Evolutionary conservation across 2,797 vertebrate genomes (phyloP).

Genomic region (Peromyscus aztecus): DNA sequence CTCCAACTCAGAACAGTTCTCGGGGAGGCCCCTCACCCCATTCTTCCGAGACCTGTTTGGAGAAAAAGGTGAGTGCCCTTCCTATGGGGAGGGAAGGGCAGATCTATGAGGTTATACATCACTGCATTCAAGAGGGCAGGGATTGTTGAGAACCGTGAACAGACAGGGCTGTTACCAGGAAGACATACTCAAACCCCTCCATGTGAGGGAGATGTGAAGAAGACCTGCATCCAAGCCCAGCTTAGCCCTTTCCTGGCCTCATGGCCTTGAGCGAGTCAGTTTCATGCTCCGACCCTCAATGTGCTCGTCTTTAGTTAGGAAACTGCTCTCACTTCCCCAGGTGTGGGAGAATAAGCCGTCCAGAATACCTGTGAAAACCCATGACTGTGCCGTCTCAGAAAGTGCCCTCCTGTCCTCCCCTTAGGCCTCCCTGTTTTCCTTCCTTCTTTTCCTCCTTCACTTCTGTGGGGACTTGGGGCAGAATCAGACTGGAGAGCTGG

Average conservation of each 20-base stretch:
- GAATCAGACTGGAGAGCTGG: not conserved
- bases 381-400: not conserved
- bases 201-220: not conserved
- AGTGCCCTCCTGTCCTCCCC: not conserved
- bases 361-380: not conserved
- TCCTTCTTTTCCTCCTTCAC: not conserved
- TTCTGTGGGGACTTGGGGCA: not conserved
- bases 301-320: not conserved
- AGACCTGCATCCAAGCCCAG: not conserved
- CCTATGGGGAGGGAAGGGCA: not conserved
- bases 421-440: not conserved
- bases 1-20: slow-evolving; percentile 84
- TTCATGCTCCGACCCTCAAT: not conserved
- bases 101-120: not conserved
- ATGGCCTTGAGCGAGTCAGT: not conserved
- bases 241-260: not conserved
- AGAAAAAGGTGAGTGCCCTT: slow-evolving; percentile 79
- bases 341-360: not conserved
- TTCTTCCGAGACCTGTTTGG: slow-evolving; percentile 85
- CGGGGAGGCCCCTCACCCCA: slow-evolving; percentile 82
- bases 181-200: not conserved
- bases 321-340: not conserved
- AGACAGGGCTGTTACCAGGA: not conserved
- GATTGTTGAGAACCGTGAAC: not conserved
- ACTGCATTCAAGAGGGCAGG: not conserved